Evolutionary conservation across 2,797 vertebrate genomes (phyloP), one percentile per base, ranked within the genome.

Genomic region (Yasuhikotakia modesta): DNA sequence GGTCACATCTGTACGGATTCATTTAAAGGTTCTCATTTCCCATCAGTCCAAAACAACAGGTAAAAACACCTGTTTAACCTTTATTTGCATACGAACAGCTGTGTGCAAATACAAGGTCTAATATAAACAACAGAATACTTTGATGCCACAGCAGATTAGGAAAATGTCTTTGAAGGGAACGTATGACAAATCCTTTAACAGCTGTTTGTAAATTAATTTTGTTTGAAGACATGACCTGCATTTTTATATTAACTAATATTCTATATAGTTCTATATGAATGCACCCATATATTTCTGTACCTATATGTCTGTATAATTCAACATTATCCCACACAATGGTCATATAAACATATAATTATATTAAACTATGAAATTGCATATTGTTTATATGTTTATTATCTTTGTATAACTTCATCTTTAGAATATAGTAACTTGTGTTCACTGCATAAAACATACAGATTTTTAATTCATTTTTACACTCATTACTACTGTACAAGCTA

Each of bases 1-100:
- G 65, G 61, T 13, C 81, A 78, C 85, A 86, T 79, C 78, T 86
- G 86, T 83, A 32, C 80, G 53, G 45, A 46, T 48, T 10, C 64
- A 67, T 45, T 66, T 24, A 76, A 76, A 85, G 76, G 76, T 70
- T 71, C 65, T 17, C 24, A 24, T 80, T 76, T 79, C 79, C 82
- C 84, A 81, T 67, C 78, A 74, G 66, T 61, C 67, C 74, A 76
- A 63, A 84, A 21, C 71, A 71, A 80, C 60, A 78, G 7, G 67
- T 43, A 53, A 52, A 78, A 32, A 10, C 57, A 50, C 57, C 46
- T 53, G 46, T 43, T 78, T 78, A 78, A 64, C 57, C 76, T 70
- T 63, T 53, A 78, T 78, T 43, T 70, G 74, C 74, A 60, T 60
- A 12, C 46, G 63, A 71, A 27, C 32, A 24, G 55, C 55, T 52